A percentile compares a stretch with the other conserved stretches of the same genome.
Conservation (phyloP, 2,797 vertebrate genomes). For the Gymnodraco acuticeps region DNA sequence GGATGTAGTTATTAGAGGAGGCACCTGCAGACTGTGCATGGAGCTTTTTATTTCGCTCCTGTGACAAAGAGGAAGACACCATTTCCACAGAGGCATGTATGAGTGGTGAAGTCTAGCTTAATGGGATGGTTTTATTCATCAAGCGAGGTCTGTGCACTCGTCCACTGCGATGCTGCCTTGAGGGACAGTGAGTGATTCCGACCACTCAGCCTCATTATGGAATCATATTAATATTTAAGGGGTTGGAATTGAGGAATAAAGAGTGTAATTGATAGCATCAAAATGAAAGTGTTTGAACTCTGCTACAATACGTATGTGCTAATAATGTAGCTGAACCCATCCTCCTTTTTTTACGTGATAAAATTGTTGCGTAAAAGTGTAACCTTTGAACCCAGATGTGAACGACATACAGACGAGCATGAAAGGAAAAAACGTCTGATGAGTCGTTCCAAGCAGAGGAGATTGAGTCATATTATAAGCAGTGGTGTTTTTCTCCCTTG, state of each 20-base stretch:
- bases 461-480: constrained; percentile 55
- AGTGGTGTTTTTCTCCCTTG: constrained; percentile 32
- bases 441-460: constrained; percentile 40
- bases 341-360: constrained; percentile 8
- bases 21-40: constrained; percentile 78
- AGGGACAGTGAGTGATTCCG: constrained; percentile 88
- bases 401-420: constrained; percentile 20
- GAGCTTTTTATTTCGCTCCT: constrained; percentile 66
- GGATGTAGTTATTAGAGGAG: constrained; percentile 79
- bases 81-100: constrained; percentile 70
- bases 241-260: constrained; percentile 86
- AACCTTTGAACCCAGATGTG: constrained; percentile 31
- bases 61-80: constrained; percentile 75
- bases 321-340: constrained; percentile 57
- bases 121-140: constrained; percentile 87
- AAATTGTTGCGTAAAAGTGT: constrained; percentile 22
- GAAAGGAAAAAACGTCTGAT: constrained; percentile 50
- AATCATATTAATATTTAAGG: constrained; percentile 88
- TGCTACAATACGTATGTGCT: constrained; percentile 54
- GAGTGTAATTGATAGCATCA: constrained; percentile 85
- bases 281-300: constrained; percentile 83
- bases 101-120: constrained; percentile 79
- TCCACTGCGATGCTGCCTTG: constrained; percentile 81
- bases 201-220: constrained; percentile 88
- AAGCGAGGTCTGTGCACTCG: constrained; percentile 76